Conservation (phyloP, 2,113 vertebrate genomes). For the Rallus limicola region DNA sequence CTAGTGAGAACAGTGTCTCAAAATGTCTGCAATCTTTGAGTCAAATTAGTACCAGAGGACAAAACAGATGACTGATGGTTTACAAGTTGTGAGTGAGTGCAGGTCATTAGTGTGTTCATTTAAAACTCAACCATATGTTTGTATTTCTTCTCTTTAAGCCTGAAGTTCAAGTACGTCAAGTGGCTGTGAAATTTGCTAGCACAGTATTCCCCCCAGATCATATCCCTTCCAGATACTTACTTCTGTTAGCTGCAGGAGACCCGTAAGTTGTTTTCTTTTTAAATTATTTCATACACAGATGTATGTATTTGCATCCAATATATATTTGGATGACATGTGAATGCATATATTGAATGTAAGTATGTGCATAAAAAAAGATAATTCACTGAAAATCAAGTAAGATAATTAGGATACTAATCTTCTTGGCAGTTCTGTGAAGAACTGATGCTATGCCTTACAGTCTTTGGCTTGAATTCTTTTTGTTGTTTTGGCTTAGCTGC, state of each 20-base stretch:
- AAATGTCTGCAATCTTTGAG: not conserved
- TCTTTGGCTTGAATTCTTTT: not conserved
- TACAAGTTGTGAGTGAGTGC: not conserved
- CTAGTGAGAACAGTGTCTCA: not conserved
- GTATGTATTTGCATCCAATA: not conserved
- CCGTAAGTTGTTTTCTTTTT: conserved; percentile 82
- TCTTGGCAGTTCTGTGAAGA: not conserved
- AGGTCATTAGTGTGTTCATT: not conserved
- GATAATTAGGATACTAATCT: not conserved
- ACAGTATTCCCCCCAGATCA: conserved; percentile 94
- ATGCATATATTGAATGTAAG: not conserved
- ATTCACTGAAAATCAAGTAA: not conserved
- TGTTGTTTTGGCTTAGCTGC: not conserved
- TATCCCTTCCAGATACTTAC: conserved; percentile 94
- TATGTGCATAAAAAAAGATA: not conserved
- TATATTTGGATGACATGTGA: not conserved
- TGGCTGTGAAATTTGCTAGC: conserved; percentile 97
- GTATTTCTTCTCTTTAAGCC: conserved; percentile 78
- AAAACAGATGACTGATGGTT: not conserved
- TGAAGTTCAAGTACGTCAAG: conserved; percentile 96
- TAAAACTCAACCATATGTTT: not conserved
- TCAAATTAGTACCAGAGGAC: not conserved
- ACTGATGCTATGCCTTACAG: not conserved
- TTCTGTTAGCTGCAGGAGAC: conserved; percentile 94
- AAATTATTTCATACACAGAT: not conserved